Base-by-base conservation (phyloP, 2,797 vertebrate genomes). In the Gila robusta region DNA sequence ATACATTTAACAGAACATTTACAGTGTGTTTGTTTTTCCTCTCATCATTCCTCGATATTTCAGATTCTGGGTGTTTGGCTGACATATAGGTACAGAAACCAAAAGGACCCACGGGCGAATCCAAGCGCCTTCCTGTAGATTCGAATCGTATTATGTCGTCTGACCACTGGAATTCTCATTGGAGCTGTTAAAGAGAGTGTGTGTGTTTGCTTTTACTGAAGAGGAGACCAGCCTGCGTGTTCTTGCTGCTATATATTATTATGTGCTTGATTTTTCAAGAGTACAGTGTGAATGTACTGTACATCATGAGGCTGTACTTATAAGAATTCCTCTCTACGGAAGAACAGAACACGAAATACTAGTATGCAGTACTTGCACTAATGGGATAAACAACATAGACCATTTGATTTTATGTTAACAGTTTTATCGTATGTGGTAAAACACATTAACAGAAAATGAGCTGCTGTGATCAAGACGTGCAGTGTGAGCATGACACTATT, bases 61-160 rank as follows among this genome's bases (percentile, higher is more conserved):
- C 92, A 99, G 98, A 97, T 99, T 92, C 93, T 99, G 87, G 98
- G 97, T 28, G 96, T 99, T 72, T 99, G 98, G 97, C 94, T 99
- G 90, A 98, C 98, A 0, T 97, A 98, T 67, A 96, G 97, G 94
- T 98, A 98, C 93, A 96, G 98, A 92, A 99, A 99, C 94, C 98
- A 98, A 93, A 99, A 99, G 90, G 98, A 99, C 90, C 97, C 98
- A 11, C 95, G 97, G 14, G 98, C 98, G 44, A 98, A 99, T 86
- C 98, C 98, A n/a, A 98, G 98, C 77, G 97, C 98, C 19, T 99
- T 99, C 93, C 97, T 99, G 92, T 99, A 95, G 12, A 81, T 86
- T 28, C 0, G 19, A 16, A 69, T 78, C 47, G 52, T 59, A 79
- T 84, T 83, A 76, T 23, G n/a, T 77, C 85, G 23, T 81, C 12